These are phyloP conservation scores for Zelostemma sp. DNA, from an alignment of 1,140 invertebrate genomes.

Conservation along the genomic window DNA sequence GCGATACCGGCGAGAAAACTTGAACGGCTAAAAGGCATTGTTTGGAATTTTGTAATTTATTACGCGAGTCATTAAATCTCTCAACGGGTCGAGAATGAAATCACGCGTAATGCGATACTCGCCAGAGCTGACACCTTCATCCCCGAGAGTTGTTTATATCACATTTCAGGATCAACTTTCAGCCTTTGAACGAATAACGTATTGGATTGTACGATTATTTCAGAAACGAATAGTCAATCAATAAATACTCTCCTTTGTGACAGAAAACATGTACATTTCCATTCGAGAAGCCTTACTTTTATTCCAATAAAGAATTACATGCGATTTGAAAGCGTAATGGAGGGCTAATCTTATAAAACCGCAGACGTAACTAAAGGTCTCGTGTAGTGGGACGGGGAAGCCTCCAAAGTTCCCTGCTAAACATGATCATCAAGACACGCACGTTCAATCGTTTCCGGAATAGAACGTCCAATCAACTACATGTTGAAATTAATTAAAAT, in stretches of 20 bases:
- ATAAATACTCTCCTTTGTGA: neutral
- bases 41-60: neutral
- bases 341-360: conserved; percentile 1
- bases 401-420: neutral
- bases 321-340: neutral
- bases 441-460: conserved; percentile 3
- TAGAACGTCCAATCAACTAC: neutral
- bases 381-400: neutral
- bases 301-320: neutral
- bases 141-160: neutral
- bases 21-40: too few relatives aligned
- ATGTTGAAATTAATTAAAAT: too few relatives aligned
- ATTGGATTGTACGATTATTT: neutral
- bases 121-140: too few relatives aligned
- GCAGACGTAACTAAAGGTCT: neutral
- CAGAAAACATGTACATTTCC: neutral
- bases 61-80: neutral
- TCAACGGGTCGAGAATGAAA: neutral
- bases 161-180: conserved; percentile 1
- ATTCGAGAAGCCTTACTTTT: neutral
- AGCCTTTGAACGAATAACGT: neutral
- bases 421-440: conserved; percentile 3
- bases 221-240: neutral
- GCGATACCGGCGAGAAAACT: too few relatives aligned
- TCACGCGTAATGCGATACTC: neutral